phyloP scores from a whole-genome alignment of 2,113 vertebrate species.

The Cheilinus undulatus region DNA sequence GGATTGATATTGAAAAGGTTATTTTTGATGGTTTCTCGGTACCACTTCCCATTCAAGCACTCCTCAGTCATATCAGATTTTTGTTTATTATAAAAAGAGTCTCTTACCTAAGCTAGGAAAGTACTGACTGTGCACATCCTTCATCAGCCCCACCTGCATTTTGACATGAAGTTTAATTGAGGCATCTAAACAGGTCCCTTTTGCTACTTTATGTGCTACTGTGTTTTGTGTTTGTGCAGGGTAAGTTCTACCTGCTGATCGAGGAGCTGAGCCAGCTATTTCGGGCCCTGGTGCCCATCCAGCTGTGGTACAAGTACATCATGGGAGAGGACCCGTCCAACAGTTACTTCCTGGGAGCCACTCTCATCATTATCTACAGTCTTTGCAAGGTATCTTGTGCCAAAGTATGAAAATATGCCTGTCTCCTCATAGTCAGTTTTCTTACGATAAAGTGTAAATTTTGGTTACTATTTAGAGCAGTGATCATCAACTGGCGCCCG shows the following conservation, averaged over 20 bases:
- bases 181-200: background rate
- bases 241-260: conserved; percentile 95
- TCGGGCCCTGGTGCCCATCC: conserved; percentile 95
- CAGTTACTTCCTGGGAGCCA: conserved; percentile 94
- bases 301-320: conserved; percentile 99
- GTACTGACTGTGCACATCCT: background rate
- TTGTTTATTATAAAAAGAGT: background rate
- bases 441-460: too few species aligned
- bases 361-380: conserved; percentile 94
- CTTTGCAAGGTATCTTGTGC: conserved; percentile 91
- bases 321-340: conserved; percentile 94
- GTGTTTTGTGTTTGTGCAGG: conserved; percentile 83
- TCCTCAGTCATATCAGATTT: too few species aligned
- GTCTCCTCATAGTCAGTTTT: too few species aligned
- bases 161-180: background rate
- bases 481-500: too few species aligned
- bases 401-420: background rate
- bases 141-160: background rate
- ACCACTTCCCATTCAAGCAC: too few species aligned
- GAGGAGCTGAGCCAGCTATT: conserved; percentile 98
- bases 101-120: background rate
- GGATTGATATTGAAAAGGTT: too few species aligned
- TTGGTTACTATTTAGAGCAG: too few species aligned
- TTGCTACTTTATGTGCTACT: background rate
- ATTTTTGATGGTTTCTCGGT: too few species aligned